Conservation (phyloP, 2,797 vertebrate genomes). For the Hypotaenidia okinawae region DNA sequence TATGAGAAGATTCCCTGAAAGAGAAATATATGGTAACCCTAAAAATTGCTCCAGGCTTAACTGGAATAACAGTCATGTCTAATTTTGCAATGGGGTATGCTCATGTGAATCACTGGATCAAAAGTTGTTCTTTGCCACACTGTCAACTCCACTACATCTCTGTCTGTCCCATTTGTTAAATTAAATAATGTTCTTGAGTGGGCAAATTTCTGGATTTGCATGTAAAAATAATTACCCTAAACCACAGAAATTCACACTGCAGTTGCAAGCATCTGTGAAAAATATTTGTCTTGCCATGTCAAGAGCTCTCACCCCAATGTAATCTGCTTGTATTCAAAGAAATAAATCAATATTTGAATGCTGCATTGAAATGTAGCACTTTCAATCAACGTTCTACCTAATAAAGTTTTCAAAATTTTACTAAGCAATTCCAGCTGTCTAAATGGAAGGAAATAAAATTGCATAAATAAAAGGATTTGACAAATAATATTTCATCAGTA, state of each 20-base stretch:
- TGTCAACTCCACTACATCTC: neutral
- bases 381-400: neutral
- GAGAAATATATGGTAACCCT: neutral
- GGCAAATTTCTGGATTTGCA: neutral
- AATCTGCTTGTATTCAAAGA: neutral
- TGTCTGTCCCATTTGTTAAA: neutral
- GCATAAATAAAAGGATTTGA: neutral
- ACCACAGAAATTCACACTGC: rapidly evolving
- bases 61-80: neutral
- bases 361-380: neutral
- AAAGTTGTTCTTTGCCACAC: neutral
- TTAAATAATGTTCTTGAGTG: neutral
- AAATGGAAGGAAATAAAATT: neutral
- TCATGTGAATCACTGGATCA: neutral
- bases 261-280: neutral
- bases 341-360: neutral
- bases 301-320: neutral
- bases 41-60: neutral
- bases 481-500: neutral
- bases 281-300: neutral
- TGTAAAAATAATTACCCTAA: neutral
- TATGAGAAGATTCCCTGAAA: neutral
- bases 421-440: neutral
- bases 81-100: neutral
- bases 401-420: neutral